These are phyloP conservation scores for Gobiocypris rarus DNA, from an alignment of 2,113 vertebrate genomes.

Conservation along the genomic window DNA sequence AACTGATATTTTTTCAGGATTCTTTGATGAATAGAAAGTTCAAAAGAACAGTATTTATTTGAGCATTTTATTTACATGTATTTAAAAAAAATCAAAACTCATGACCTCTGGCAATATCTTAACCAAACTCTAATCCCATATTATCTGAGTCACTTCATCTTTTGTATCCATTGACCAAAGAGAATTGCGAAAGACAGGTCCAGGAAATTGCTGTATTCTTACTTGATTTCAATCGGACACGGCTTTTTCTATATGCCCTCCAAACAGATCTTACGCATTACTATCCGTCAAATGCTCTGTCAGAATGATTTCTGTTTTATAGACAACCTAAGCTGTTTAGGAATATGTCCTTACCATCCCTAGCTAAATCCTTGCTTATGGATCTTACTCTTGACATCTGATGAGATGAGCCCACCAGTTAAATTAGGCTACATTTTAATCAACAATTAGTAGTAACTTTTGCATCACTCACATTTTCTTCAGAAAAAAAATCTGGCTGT, in stretches of 20 bases:
- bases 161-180: no score
- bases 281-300: conserved; percentile 1
- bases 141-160: background rate
- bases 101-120: no score
- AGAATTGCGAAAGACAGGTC: background rate
- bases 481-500: background rate
- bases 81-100: no score
- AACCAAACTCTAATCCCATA: no score
- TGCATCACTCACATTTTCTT: background rate
- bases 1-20: no score
- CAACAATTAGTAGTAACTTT: background rate
- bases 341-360: background rate
- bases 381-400: background rate
- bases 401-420: background rate
- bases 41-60: no score
- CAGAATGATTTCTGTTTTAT: background rate
- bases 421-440: background rate
- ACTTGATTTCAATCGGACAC: background rate
- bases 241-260: background rate
- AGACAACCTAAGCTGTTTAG: background rate
- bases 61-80: no score
- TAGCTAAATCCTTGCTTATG: background rate
- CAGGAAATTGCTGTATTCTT: background rate
- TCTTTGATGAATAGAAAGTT: no score
- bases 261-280: background rate